These are phyloP conservation scores for Tricholauxania praeusta DNA, from an alignment of 2,888 invertebrate genomes.

Conservation along the genomic window DNA sequence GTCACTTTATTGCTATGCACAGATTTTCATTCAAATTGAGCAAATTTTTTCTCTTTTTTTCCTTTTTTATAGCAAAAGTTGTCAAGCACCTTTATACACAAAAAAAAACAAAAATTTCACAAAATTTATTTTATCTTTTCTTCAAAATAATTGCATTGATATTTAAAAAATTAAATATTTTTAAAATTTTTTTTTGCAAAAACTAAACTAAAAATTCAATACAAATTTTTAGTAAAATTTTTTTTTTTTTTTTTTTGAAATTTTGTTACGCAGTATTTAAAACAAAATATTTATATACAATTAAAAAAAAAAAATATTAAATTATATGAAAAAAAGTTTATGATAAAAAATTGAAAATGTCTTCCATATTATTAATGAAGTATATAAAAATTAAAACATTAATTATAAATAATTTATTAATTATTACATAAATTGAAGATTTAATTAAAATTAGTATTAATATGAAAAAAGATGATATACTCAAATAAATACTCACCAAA, in stretches of 20 bases:
- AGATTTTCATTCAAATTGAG: conserved; percentile 8
- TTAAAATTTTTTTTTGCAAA: too few species aligned
- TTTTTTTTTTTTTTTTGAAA: not conserved
- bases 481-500: conserved; percentile 9
- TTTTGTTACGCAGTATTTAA: too few species aligned
- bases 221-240: not conserved
- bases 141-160: too few species aligned
- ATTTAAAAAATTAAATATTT: too few species aligned
- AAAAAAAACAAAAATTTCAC: too few species aligned
- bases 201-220: not conserved
- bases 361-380: conserved; percentile 62
- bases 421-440: conserved; percentile 37
- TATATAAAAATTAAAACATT: conserved; percentile 43
- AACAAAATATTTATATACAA: too few species aligned
- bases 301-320: not conserved
- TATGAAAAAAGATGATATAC: conserved; percentile 16
- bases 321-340: conserved; percentile 41
- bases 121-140: too few species aligned
- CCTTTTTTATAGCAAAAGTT: not conserved
- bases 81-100: too few species aligned
- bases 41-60: too few species aligned
- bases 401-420: conserved; percentile 38
- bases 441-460: conserved; percentile 31
- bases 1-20: too few species aligned
- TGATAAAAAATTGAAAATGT: conserved; percentile 59